These are phyloP conservation scores for Acrocephalus kingi DNA, from an alignment of 2,113 vertebrate species.

Conservation along the genomic window DNA sequence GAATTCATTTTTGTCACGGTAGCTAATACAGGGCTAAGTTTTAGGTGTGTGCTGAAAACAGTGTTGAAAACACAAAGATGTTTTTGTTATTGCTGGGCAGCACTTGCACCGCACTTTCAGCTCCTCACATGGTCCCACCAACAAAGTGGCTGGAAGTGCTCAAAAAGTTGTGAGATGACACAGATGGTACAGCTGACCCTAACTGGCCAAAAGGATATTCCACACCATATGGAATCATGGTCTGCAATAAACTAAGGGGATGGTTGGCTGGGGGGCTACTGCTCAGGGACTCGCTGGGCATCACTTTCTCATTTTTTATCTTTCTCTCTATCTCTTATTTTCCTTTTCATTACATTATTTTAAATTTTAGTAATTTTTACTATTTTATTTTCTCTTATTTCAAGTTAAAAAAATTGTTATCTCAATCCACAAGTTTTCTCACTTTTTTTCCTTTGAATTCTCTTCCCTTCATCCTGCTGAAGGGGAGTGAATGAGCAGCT, in stretches of 20 bases:
- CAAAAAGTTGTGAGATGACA: not conserved
- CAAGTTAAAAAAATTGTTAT: not conserved
- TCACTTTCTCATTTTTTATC: rapidly evolving
- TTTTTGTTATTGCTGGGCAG: not conserved
- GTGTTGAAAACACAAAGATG: not conserved
- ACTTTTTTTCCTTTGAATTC: not conserved
- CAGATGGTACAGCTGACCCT: not conserved
- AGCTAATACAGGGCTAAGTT: not conserved
- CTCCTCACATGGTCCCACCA: not conserved
- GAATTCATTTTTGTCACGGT: not conserved
- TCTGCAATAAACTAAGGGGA: not conserved
- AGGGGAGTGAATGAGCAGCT: not conserved
- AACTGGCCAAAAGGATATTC: not conserved
- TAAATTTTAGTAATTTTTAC: not conserved
- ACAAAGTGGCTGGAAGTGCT: not conserved
- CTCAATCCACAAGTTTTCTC: not conserved
- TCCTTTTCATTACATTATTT: not conserved
- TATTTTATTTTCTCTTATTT: not conserved
- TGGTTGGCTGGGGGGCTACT: not conserved
- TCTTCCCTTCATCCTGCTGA: not conserved
- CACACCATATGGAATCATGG: not conserved
- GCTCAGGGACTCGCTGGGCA: not conserved
- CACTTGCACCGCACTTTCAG: rapidly evolving
- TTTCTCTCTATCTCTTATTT: not conserved
- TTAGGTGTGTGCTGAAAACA: not conserved